Base-by-base conservation (phyloP, 2,888 invertebrate species). In the Andrena bucephala region DNA sequence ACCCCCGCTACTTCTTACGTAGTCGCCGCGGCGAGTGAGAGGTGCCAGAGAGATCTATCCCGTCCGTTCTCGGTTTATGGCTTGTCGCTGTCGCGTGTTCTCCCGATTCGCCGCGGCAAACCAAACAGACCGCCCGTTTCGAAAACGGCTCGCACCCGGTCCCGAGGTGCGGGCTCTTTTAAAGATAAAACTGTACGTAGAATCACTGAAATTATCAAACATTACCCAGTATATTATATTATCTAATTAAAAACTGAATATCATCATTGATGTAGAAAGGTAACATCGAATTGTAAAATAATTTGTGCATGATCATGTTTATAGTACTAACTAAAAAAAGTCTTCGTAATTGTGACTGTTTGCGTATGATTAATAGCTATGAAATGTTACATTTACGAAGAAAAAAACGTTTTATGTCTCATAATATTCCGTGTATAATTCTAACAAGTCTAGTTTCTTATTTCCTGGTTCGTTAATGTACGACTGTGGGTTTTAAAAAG, bases 281-380 rank as follows among this genome's bases (percentile, higher is more conserved):
- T 60, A 77, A 69, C 70, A 65, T 57, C 71, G 5, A 62, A 71
- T 74, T 27, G 16, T 42, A 73, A 73, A 83, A 68, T 77, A 54
- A 70, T 78, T 77, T 74, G 68, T 73, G 78, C 70, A 82, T 24
- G 48, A 77, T 67, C 20, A 59, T 54, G 36, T 77, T 68, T 57
- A 3, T 59, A 77, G 59, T 13, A 65, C 52, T 77, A 77, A 70
- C 48, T 73, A 65, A 83, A 50, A 20, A 33, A 54, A 63, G 50
- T 79, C 27, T 48, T 50, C 20, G 50, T 72, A 70, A 42, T 36
- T 50, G 7, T 77, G 36, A 50, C 36, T 27, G 48, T 59, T 42
- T 36, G 20, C 42, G 24, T 66, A 81, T 42, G 16, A 36, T 16
- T 73, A 77, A 62, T 67, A 66, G 5, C 62, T 66, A 77, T 8